Base-by-base conservation (phyloP, 2,113 vertebrate species). In the Hippocampus guttulatus region DNA sequence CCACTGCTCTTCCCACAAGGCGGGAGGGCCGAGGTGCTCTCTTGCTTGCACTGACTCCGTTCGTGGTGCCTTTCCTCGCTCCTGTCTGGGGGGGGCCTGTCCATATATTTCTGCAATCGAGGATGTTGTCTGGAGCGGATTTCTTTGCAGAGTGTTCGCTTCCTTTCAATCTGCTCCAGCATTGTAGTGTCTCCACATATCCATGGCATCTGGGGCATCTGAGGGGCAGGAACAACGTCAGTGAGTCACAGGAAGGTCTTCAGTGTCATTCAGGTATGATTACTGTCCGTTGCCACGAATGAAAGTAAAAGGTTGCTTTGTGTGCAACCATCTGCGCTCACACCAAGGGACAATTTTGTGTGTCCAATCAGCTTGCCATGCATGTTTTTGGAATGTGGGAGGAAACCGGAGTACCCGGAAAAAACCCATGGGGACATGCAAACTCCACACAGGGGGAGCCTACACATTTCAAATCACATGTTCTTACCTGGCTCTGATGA, bases 91-190 rank as follows among this genome's bases (percentile, higher is more conserved):
- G 81, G 69, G 65, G 82, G 84, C 73, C 73, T 87, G 64, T 91
- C 90, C 45, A 81, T 63, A 58, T 63, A 83, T 60, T 91, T 93
- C 91, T 95, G 95, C 52, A 91, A 81, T 47, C 96, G 94, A 14
- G 93, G 94, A 78, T 95, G 95, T 87, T 96, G 95, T 52, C 95
- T 93, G 78, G 95, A 94, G 86, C 96, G 94, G 89, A 98, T 99
- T 90, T 99, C 95, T 76, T 91, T 93, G 90, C 97, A 99, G 76
- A 99, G 93, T 82, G 93, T 95, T 73, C 96, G 96, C 71, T 99
- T 99, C 85, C 95, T 95, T 91, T 98, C 96, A 74, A 99, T 99
- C 92, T 96, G 96, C 78, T 98, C 96, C 80, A 98, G 91, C 96
- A 99, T 98, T 4, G 95, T 99, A 84, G 93, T 95, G 92, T 99